These are phyloP conservation scores for Peucedramus taeniatus DNA, from an alignment of 2,113 vertebrate genomes.

Conservation along the genomic window DNA sequence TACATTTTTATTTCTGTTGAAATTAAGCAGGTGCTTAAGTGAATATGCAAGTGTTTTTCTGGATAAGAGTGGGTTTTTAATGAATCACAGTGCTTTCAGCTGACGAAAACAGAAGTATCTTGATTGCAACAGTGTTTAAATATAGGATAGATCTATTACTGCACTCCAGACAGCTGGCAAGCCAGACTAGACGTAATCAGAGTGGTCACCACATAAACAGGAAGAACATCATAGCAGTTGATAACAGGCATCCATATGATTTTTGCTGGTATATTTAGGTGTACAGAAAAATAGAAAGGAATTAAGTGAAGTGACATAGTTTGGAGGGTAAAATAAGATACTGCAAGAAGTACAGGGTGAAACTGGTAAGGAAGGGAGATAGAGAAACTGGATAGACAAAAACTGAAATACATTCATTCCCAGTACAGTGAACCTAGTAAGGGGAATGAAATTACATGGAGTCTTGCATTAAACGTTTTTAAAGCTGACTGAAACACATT, in stretches of 20 bases:
- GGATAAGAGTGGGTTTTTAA: neutral
- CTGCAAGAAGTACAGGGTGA: neutral
- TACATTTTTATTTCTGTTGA: neutral
- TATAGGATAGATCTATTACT: neutral
- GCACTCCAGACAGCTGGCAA: neutral
- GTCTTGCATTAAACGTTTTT: neutral
- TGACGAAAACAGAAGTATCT: neutral
- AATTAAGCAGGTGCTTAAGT: neutral
- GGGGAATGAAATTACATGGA: neutral
- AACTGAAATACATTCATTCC: neutral
- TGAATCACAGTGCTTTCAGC: neutral
- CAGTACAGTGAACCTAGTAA: neutral
- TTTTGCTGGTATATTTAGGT: neutral
- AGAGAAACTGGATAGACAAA: neutral
- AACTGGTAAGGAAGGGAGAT: neutral
- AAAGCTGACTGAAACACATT: neutral
- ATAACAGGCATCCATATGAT: neutral
- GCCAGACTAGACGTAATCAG: neutral
- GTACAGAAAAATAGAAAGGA: neutral
- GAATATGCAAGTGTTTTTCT: neutral
- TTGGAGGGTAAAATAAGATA: neutral
- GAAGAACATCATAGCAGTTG: neutral
- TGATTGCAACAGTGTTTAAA: neutral
- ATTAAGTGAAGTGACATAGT: neutral
- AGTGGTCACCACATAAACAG: neutral